A percentile compares a stretch with the other conserved stretches of the same genome.
Conservation (phyloP, 2,113 vertebrate genomes). For the Toxotes chatareus region DNA sequence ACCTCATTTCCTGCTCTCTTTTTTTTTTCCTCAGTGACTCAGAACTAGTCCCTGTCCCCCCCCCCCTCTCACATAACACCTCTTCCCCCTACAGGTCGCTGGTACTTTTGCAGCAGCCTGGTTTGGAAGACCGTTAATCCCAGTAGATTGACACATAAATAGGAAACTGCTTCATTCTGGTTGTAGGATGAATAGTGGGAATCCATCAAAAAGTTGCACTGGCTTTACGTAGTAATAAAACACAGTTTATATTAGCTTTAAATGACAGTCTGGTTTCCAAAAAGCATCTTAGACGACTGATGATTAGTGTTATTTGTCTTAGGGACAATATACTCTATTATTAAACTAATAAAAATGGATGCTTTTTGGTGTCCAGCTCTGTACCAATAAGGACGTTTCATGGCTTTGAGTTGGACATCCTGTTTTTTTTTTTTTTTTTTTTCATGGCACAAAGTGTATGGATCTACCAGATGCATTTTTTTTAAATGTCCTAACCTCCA, state of each 20-base stretch:
- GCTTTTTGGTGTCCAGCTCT: conserved; percentile 42
- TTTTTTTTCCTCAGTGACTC: conserved; percentile 70
- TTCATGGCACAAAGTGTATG: conserved; percentile 43
- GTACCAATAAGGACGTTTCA: conserved; percentile 23
- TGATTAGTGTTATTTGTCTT: not conserved
- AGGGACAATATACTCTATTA: not conserved
- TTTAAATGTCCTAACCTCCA: conserved; percentile 3
- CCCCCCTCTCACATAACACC: conserved; percentile 45
- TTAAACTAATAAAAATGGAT: not conserved
- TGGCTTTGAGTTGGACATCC: conserved; percentile 38
- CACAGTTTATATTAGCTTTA: not conserved
- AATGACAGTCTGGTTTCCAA: conserved; percentile 36
- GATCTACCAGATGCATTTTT: conserved; percentile 65
- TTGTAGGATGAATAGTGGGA: conserved; percentile 24
- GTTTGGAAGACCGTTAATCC: conserved; percentile 7
- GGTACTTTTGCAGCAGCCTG: conserved; percentile 43
- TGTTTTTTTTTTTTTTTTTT: conserved; percentile 20
- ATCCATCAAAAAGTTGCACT: conserved; percentile 16
- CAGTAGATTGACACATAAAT: conserved; percentile 36
- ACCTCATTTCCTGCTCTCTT: conserved; percentile 79
- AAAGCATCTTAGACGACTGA: conserved; percentile 23
- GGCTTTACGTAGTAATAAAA: conserved; percentile 18
- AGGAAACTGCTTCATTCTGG: conserved; percentile 37
- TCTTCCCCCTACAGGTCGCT: conserved; percentile 65
- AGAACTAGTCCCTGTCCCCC: conserved; percentile 52